Base-by-base conservation (phyloP, 2,113 vertebrate species). In the Rhynchopsitta pachyrhyncha region DNA sequence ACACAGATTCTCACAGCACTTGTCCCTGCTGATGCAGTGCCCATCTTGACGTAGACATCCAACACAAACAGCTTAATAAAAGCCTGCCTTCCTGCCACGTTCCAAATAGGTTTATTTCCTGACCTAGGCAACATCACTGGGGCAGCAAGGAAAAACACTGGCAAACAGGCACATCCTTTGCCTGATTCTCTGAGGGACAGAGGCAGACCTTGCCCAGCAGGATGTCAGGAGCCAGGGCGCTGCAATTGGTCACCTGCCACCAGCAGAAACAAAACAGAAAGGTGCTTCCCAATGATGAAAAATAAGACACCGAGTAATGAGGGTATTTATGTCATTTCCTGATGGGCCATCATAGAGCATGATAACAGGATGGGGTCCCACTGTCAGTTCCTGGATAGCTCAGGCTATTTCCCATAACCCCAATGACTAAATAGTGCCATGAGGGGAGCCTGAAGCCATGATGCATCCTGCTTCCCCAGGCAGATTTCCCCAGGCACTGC, bases 341-440 rank as follows among this genome's bases (percentile, higher is more conserved):
- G 95, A 87, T 46, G 88, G 91, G 70, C 90, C 82, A 93, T 95
- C 96, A 47, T 64, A 71, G 62, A 92, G 85, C 95, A 76, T 96
- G 97, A 97, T 97, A 97, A 97, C 97, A 97, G 97, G 97, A 97
- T 97, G 95, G 95, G 94, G 93, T 97, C 95, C 88, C 82, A 57
- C 85, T 97, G 96, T 97, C 95, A 96, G 96, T 97, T 97, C 96
- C 96, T 85, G 96, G 95, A 96, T 83, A 89, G 88, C 84, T 92
- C 63, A 87, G 88, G 80, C 96, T 83, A 78, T 97, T 97, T 97
- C 97, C 91, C 96, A 95, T 95, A 95, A 97, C 97, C 90, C 91
- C 82, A 92, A 74, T 95, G 94, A 94, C 81, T 92, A 90, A 95
- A 94, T 25, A 92, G 91, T 90, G 92, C 86, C 5, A 0, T 62